Base-by-base conservation (phyloP, 2,888 invertebrate species). In the Phania funesta region DNA sequence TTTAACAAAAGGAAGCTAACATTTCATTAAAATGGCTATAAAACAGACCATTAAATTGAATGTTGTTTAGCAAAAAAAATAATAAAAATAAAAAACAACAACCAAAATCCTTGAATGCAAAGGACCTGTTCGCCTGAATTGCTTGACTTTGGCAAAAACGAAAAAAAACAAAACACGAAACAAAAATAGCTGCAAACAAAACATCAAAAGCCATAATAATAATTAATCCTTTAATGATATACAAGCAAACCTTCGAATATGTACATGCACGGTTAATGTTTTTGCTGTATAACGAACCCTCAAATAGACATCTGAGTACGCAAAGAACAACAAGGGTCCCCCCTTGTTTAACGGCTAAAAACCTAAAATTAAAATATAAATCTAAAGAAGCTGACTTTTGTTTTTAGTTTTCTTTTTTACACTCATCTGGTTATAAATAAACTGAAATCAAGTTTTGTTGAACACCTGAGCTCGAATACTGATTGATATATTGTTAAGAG, bases 391-490 rank as follows among this genome's bases (percentile, higher is more conserved):
- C n/a, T 41, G n/a, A 41, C n/a, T 41, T 41, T 16, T 38, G 13
- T 41, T 41, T 3, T 41, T n/a, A n/a, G 1, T 2, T 35, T 32
- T 11, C 22, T 48, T 64, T 67, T 8, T 48, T n/a, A n/a, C n/a
- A n/a, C n/a, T n/a, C n/a, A n/a, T 11, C 8, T 24, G 20, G 5
- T 8, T 26, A 64, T 64, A 79, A 79, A 68, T 74, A 46, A 79
- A 62, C 26, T 50, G 58, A 82, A 78, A 82, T 78, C 82, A 82
- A 78, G 82, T 82, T 78, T 75, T 78, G 26, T 46, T 78, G 82
- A 82, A 82, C 82, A 82, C 82, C 82, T 82, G 82, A 82, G 58
- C 56, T 64, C 46, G 22, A 46, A 29, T 35, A 41, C 78, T 79
- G 78, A 79, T 79, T 79, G 78, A 79, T 79, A 73, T 79, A 78